Conservation (phyloP, 2,797 vertebrate species). For the Tokudaia muenninki region DNA sequence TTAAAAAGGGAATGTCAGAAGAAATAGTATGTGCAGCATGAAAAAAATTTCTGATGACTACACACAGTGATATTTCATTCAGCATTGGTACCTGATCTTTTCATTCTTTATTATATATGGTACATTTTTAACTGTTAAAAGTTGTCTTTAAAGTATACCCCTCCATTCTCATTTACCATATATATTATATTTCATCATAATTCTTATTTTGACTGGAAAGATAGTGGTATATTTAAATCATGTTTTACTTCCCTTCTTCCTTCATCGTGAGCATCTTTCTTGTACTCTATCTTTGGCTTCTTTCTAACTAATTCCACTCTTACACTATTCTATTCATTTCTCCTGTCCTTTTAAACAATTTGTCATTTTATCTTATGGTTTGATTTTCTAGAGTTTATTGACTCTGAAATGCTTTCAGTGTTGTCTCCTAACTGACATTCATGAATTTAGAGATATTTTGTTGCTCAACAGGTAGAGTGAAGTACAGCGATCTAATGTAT, state of each 20-base stretch:
- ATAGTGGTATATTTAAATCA: background rate
- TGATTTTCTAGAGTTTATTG: background rate
- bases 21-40: background rate
- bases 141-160: background rate
- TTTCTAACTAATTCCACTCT: background rate
- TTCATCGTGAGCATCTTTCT: background rate
- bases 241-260: accelerated
- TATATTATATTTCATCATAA: background rate
- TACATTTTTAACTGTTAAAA: background rate
- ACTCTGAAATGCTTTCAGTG: background rate
- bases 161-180: background rate
- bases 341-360: background rate
- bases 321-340: background rate
- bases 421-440: background rate
- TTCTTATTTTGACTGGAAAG: background rate
- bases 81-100: background rate
- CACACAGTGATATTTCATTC: background rate
- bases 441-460: background rate
- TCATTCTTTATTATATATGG: background rate
- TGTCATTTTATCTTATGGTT: background rate
- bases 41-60: background rate
- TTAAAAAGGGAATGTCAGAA: background rate
- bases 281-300: background rate
- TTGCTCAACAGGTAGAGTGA: accelerated
- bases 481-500: background rate